Percentiles rank a stretch among this genome's conserved stretches.
These are phyloP conservation scores for Oceanites oceanicus DNA, from an alignment of 2,113 vertebrate species.

Conservation along the genomic window DNA sequence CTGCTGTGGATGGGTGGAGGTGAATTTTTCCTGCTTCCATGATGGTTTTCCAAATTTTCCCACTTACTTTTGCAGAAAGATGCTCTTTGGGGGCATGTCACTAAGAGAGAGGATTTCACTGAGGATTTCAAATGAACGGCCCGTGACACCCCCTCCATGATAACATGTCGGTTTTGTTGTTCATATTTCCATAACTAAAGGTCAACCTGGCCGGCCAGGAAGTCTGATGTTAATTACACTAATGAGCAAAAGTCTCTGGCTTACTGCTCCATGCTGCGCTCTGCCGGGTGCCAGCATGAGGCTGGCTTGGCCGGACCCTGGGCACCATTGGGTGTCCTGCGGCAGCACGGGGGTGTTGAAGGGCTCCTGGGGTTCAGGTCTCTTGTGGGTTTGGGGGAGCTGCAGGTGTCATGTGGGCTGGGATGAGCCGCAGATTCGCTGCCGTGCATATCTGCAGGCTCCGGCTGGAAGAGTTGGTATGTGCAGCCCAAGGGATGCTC, in stretches of 20 bases:
- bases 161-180: not conserved
- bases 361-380: not conserved
- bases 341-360: not conserved
- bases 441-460: accelerated
- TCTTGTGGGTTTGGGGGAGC: not conserved
- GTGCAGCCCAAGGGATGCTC: not conserved
- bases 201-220: not conserved
- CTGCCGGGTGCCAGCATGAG: accelerated
- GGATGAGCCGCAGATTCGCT: not conserved
- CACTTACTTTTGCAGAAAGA: not conserved
- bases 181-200: not conserved
- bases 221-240: slow-evolving; percentile 22
- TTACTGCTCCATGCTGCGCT: not conserved
- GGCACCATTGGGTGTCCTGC: not conserved
- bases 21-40: not conserved
- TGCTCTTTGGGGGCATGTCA: not conserved
- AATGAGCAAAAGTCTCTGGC: not conserved
- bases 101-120: not conserved
- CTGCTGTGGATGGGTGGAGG: not conserved
- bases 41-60: not conserved
- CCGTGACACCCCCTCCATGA: not conserved
- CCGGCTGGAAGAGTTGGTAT: not conserved
- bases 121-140: not conserved
- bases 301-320: accelerated
- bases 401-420: not conserved